Conservation (phyloP, 2,888 invertebrate genomes). For the Arrhopalites spinosus region DNA sequence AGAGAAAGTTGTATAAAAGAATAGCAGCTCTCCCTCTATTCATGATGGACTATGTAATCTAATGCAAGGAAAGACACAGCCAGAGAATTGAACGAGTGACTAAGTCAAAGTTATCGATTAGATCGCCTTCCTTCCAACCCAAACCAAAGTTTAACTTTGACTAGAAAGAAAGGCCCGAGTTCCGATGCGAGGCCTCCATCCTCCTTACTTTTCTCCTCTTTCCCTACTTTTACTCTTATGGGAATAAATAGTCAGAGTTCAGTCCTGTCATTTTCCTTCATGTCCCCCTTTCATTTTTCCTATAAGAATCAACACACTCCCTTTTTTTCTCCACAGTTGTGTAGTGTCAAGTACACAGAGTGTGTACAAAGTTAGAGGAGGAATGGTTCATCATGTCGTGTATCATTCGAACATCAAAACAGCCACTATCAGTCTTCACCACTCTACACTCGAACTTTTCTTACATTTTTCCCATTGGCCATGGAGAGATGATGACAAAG, state of each 20-base stretch:
- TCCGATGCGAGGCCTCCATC: slow-evolving; percentile 14
- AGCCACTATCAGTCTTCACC: not conserved
- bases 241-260: slow-evolving; percentile 24
- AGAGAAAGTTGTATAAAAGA: not conserved
- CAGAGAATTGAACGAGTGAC: slow-evolving; percentile 30
- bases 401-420: not conserved
- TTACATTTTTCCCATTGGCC: not conserved
- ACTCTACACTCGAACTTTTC: not conserved
- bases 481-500: not conserved
- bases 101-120: slow-evolving; percentile 36
- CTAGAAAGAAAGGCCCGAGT: not conserved
- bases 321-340: not conserved
- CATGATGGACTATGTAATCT: slow-evolving; percentile 26
- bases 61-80: slow-evolving; percentile 21
- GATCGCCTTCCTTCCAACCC: slow-evolving; percentile 26
- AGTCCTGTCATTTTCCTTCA: slow-evolving; percentile 15
- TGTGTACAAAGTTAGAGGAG: no score
- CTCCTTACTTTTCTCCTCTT: slow-evolving; percentile 7
- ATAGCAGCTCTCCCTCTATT: no score
- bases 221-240: slow-evolving; percentile 17
- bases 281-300: not conserved
- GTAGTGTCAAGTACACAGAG: no score
- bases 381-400: not conserved
- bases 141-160: slow-evolving; percentile 31
- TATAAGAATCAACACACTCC: slow-evolving; percentile 1